phyloP scores from a whole-genome alignment of 2,888 invertebrate genomes.

The Erebia epiphron region DNA sequence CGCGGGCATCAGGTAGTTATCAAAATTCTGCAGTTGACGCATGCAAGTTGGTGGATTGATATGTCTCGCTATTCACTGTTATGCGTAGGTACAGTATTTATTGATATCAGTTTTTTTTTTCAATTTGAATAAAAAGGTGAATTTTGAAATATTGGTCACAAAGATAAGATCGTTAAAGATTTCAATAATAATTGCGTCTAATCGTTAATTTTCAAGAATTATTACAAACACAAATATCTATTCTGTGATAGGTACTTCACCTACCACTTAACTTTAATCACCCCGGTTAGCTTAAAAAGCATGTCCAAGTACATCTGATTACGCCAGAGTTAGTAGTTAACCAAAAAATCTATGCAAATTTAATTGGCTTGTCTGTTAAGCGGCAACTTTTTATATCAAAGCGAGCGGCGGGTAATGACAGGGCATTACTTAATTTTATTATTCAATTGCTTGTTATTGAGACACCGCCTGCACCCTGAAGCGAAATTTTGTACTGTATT shows the following conservation, averaged over 20 bases:
- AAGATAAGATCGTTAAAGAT: no score
- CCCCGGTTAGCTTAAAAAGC: constrained; percentile 19
- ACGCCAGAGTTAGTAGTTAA: constrained; percentile 26
- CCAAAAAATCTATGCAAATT: constrained; percentile 39
- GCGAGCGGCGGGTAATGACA: constrained; percentile 50
- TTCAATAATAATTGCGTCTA: no score
- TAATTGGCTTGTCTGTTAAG: constrained; percentile 36
- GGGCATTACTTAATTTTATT: constrained; percentile 48
- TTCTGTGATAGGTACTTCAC: not conserved
- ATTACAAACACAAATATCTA: not conserved
- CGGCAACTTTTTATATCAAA: constrained; percentile 42
- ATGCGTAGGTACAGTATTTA: no score
- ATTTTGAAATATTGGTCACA: no score
- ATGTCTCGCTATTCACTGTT: no score
- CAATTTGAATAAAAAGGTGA: no score
- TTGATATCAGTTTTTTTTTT: no score
- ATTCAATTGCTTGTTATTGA: constrained; percentile 49
- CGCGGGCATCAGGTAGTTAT: no score
- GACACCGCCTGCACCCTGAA: constrained; percentile 39
- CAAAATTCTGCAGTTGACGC: no score
- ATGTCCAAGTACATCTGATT: constrained; percentile 23
- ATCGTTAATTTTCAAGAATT: not conserved
- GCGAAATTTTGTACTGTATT: constrained; percentile 35
- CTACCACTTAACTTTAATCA: constrained; percentile 8
- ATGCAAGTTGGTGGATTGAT: no score